Evolutionary conservation across 2,113 vertebrate species (phyloP), one percentile per base, ranked within the genome.

Genomic region (Lasiurus borealis): DNA sequence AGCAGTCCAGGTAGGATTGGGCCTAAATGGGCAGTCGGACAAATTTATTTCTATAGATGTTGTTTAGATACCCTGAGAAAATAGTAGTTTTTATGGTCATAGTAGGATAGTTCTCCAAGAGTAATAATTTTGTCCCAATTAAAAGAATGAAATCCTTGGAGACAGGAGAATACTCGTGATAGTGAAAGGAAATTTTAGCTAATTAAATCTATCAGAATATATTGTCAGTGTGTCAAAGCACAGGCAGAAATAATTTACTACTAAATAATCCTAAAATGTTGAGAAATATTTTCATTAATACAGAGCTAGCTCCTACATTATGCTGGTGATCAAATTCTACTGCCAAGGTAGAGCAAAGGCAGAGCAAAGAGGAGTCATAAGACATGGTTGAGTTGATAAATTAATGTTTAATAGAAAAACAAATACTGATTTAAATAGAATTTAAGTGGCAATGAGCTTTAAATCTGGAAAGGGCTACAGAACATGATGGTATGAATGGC

Each of bases 401-500:
- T 12, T 59, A 59, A 59, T 59, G 2, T 0, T 36, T 18, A 18
- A 13, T 0, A 57, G 44, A 71, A 8, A 40, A 40, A 15, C 6
- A 29, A 23, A 50, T 44, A 59, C 19, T 40, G 31, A 25, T 31
- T 80, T 40, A 21, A 12, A 40, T 3, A 34, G 31, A n/a, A 14
- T 9, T 40, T 1, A 34, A 9, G 46, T 44, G n/a, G 31, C 23
- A 12, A 0, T 0, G 8, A 1, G 11, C 12, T 34, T 15, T 15
- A 34, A 54, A 14, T 34, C 46, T 34, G 31, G 71, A 40, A 62
- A 76, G 59, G 8, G 9, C 31, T 34, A 18, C 3, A 4, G 68
- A 36, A 88, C 23, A 64, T 5, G 25, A 23, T 23, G 25, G 1
- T 46, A 34, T 4, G 36, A 44, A 27, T 34, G 59, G 23, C 19